These are phyloP conservation scores for Tokudaia muenninki DNA, from an alignment of 2,797 vertebrate genomes.

Conservation along the genomic window DNA sequence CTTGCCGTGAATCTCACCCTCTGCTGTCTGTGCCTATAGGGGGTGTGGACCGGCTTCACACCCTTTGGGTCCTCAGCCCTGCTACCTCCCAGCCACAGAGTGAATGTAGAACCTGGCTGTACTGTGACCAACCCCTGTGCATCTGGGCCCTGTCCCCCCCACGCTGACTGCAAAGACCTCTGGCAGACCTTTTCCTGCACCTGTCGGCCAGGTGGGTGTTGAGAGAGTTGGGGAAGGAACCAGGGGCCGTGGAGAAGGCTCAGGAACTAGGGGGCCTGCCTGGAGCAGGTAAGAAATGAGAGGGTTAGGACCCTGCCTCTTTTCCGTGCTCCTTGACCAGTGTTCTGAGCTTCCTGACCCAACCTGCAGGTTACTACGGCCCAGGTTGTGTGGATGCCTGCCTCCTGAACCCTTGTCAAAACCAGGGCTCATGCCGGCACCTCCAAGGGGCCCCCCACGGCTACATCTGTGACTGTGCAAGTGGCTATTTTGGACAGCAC, in stretches of 20 bases:
- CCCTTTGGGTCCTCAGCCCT: slow-evolving; percentile 89
- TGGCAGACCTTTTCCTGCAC: slow-evolving; percentile 95
- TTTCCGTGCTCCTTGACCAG: neutral
- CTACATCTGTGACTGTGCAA: slow-evolving; percentile 96
- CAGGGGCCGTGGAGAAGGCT: neutral
- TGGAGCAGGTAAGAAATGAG: neutral
- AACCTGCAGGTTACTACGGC: slow-evolving; percentile 94
- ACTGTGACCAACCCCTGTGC: slow-evolving; percentile 91
- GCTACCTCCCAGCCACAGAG: slow-evolving; percentile 91
- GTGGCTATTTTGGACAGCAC: slow-evolving; percentile 96
- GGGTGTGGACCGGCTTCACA: slow-evolving; percentile 94
- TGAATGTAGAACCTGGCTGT: slow-evolving; percentile 95
- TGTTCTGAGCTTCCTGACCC: slow-evolving; percentile 46
- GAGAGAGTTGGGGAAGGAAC: neutral
- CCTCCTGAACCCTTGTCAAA: slow-evolving; percentile 97
- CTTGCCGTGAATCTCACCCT: slow-evolving; percentile 34
- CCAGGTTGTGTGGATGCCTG: slow-evolving; percentile 95
- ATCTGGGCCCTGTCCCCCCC: slow-evolving; percentile 94
- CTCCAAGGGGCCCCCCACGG: slow-evolving; percentile 93
- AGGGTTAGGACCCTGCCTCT: neutral
- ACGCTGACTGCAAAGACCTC: slow-evolving; percentile 93
- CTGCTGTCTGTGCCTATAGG: slow-evolving; percentile 87
- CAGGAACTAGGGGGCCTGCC: neutral
- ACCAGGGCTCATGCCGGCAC: slow-evolving; percentile 94
- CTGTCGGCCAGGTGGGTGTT: slow-evolving; percentile 93